Conservation (phyloP, 2,797 vertebrate genomes). For the Sebastes flavidus region DNA sequence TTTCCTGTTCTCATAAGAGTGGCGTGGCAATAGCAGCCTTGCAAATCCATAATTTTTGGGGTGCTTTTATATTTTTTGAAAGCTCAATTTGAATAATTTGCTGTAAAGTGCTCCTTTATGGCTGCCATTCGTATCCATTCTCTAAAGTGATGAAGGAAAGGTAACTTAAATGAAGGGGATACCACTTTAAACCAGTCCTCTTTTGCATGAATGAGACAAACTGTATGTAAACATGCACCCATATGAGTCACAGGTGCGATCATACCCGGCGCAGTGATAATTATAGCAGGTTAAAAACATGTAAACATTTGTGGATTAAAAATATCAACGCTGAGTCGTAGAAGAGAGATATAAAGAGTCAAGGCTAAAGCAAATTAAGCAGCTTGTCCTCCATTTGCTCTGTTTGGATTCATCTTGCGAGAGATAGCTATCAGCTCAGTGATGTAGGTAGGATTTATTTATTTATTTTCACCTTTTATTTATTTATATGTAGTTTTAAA, state of each 20-base stretch:
- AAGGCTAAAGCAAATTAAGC: constrained; percentile 65
- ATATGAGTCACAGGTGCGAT: constrained; percentile 18
- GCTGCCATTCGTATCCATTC: constrained; percentile 48
- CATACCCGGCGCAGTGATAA: not conserved
- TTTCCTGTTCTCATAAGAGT: constrained; percentile 37
- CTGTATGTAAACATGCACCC: constrained; percentile 9
- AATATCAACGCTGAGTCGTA: constrained; percentile 19
- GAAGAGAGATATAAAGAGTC: constrained; percentile 34
- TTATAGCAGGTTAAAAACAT: constrained; percentile 32
- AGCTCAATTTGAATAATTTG: constrained; percentile 76
- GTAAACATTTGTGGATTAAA: constrained; percentile 20
- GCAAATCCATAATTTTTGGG: constrained; percentile 28
- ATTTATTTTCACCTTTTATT: constrained; percentile 81
- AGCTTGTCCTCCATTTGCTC: constrained; percentile 61
- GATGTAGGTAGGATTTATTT: constrained; percentile 68
- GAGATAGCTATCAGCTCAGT: constrained; percentile 69
- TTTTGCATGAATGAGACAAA: constrained; percentile 1
- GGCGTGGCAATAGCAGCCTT: constrained; percentile 33
- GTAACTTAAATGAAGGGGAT: constrained; percentile 31
- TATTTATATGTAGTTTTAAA: constrained; percentile 84
- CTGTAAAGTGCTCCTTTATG: constrained; percentile 58
- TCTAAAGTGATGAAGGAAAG: constrained; percentile 11
- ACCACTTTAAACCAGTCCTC: not conserved
- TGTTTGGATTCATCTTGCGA: constrained; percentile 64
- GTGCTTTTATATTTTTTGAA: constrained; percentile 60